These are phyloP conservation scores for Motacilla tschutschensis DNA, from an alignment of 2,113 vertebrate species.

Conservation along the genomic window DNA sequence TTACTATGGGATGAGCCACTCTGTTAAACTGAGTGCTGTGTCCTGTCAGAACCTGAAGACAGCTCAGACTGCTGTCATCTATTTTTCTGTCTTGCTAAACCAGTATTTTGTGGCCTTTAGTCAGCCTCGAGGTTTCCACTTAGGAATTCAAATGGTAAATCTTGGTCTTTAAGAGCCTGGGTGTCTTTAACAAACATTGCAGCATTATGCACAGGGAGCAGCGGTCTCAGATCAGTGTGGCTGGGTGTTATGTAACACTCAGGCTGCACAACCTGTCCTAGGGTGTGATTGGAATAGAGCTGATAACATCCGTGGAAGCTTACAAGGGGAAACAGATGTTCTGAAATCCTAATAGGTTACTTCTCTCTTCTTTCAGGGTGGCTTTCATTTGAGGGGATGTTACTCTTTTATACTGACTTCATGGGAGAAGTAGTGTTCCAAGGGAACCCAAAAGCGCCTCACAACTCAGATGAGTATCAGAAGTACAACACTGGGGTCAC, in stretches of 20 bases:
- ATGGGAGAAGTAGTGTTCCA: conserved; percentile 97
- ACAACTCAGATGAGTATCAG: conserved; percentile 87
- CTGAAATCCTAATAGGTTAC: background rate
- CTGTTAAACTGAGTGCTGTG: background rate
- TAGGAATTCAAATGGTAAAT: conserved; percentile 2
- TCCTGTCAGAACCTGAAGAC: conserved; percentile 6
- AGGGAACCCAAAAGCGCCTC: conserved; percentile 91
- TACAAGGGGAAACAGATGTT: background rate
- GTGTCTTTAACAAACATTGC: background rate
- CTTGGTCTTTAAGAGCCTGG: background rate
- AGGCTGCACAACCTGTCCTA: background rate
- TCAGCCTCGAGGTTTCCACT: background rate
- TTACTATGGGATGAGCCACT: background rate
- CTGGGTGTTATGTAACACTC: background rate
- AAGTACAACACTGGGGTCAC: conserved; percentile 93
- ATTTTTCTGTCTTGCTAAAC: background rate
- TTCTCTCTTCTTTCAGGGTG: conserved; percentile 77
- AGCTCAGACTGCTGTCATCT: background rate
- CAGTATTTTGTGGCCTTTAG: background rate
- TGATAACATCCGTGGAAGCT: background rate
- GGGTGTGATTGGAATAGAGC: background rate
- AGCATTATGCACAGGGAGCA: background rate
- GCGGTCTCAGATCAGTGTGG: background rate
- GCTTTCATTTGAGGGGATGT: conserved; percentile 96
- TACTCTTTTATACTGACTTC: conserved; percentile 98